These are phyloP conservation scores for Monoplex corrugatus DNA, from an alignment of 2,888 invertebrate species.

Conservation along the genomic window DNA sequence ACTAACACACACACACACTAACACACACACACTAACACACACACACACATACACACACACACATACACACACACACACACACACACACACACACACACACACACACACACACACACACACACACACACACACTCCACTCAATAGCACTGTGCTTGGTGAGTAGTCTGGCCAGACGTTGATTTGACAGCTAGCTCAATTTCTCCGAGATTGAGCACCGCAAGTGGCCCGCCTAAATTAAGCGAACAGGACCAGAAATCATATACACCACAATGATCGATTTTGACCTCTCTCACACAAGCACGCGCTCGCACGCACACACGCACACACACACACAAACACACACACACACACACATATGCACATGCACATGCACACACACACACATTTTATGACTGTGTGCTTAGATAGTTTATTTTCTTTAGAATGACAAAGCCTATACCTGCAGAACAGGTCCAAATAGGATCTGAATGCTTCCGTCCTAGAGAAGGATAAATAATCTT, in stretches of 20 bases:
- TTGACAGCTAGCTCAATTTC: background rate
- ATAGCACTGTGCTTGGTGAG: background rate
- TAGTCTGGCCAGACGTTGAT: background rate
- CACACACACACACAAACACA: too few relatives aligned
- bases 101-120: slow-evolving; percentile 30
- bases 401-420: background rate
- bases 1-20: background rate
- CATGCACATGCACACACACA: slow-evolving; percentile 1
- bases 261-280: too few relatives aligned
- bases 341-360: slow-evolving; percentile 27
- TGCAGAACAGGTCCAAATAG: background rate
- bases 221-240: background rate
- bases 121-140: background rate
- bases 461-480: background rate
- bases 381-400: background rate
- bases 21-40: background rate
- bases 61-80: background rate
- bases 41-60: background rate
- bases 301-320: too few relatives aligned
- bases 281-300: too few relatives aligned
- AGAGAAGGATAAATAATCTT: background rate
- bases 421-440: background rate
- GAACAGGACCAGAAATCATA: background rate
- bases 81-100: background rate
- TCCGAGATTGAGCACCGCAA: background rate